A percentile compares a stretch with the other conserved stretches of the same genome.
Conservation (phyloP, 2,888 invertebrate species). For the Euzophera pinguis region DNA sequence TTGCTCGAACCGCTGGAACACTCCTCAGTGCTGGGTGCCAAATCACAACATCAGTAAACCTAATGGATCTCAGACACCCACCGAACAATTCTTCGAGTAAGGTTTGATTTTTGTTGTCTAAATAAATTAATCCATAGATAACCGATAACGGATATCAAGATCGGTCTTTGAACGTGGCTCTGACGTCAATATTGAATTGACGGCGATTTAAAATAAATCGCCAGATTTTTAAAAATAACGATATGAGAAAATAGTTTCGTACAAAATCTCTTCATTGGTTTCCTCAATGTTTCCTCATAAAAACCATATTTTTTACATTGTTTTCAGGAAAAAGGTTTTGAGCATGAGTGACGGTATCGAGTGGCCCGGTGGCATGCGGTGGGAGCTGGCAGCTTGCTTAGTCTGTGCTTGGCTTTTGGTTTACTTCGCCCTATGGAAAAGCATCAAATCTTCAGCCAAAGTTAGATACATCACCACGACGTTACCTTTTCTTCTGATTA, state of each 20-base stretch:
- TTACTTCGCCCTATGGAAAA: conserved; percentile 98
- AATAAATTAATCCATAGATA: neutral
- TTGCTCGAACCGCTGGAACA: conserved; percentile 93
- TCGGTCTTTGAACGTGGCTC: neutral
- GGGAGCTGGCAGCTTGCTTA: conserved; percentile 94
- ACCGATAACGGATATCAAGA: neutral
- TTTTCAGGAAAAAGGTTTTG: conserved; percentile 90
- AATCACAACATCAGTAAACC: conserved; percentile 84
- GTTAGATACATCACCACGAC: conserved; percentile 96
- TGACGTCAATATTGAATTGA: neutral
- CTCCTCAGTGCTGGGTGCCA: conserved; percentile 90
- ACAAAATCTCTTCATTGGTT: too few relatives aligned
- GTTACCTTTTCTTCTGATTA: conserved; percentile 92
- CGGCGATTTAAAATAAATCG: too few relatives aligned
- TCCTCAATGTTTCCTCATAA: too few relatives aligned
- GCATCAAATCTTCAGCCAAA: conserved; percentile 95
- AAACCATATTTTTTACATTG: conserved; percentile 17
- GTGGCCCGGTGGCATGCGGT: conserved; percentile 88
- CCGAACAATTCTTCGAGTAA: conserved; percentile 96
- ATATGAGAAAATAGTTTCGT: too few relatives aligned
- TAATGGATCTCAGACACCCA: conserved; percentile 88
- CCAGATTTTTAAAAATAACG: too few relatives aligned
- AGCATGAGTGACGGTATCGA: conserved; percentile 92
- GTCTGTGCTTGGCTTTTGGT: conserved; percentile 96
- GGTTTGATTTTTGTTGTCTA: conserved; percentile 38